Evolutionary conservation across 2,888 invertebrate genomes (phyloP).

Genomic region (Empis stercorea): DNA sequence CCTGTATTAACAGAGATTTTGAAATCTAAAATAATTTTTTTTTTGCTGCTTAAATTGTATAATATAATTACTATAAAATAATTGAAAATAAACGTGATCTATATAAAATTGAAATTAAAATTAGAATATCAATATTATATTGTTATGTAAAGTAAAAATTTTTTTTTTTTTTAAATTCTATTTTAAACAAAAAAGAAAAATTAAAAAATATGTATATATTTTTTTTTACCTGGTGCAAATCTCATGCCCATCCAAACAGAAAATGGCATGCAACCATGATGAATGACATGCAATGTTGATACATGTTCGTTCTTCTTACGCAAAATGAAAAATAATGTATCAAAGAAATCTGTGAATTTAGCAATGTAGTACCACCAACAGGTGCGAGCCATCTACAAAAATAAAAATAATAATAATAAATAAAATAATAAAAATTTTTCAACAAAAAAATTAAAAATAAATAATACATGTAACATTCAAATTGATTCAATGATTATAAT

Average conservation of each 20-base stretch:
- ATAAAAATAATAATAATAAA: conserved; percentile 19
- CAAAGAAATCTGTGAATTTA: conserved; percentile 93
- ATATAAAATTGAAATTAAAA: too few relatives aligned
- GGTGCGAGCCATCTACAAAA: conserved; percentile 69
- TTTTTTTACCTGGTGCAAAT: conserved; percentile 75
- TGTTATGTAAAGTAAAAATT: neutral
- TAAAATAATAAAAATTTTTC: neutral
- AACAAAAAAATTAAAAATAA: conserved; percentile 1
- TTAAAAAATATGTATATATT: conserved; percentile 1
- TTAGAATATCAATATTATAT: too few relatives aligned
- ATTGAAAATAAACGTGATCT: too few relatives aligned
- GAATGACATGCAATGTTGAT: conserved; percentile 87
- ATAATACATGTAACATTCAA: neutral
- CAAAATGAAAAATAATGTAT: conserved; percentile 91
- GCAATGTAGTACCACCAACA: conserved; percentile 98
- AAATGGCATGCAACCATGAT: conserved; percentile 94
- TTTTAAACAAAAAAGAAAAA: neutral
- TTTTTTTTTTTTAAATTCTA: too few relatives aligned
- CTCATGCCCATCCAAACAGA: conserved; percentile 92
- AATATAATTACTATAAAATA: too few relatives aligned
- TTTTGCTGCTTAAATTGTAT: too few relatives aligned
- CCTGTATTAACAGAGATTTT: too few relatives aligned
- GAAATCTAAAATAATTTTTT: too few relatives aligned
- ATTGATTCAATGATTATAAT: too few relatives aligned
- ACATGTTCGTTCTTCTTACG: conserved; percentile 91